Conservation (phyloP, 2,113 vertebrate species). For the Phrynocephalus versicolor region DNA sequence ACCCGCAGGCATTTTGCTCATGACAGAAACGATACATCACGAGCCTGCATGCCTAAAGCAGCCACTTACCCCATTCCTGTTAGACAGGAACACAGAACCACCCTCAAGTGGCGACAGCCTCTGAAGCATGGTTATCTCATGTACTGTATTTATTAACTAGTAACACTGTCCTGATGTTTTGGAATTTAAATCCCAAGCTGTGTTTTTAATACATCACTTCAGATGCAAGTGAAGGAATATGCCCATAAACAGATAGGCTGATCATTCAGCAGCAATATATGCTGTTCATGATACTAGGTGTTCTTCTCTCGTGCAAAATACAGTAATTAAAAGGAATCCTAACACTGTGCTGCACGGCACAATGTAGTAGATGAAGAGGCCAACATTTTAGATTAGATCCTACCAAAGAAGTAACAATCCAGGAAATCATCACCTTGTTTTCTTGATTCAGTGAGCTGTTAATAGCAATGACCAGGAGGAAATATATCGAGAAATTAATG, state of each 20-base stretch:
- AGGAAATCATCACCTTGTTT: not conserved
- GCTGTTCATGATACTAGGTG: not conserved
- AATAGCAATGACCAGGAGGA: not conserved
- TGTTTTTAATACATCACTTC: not conserved
- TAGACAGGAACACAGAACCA: fast-evolving
- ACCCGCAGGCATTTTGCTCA: conserved; percentile 57
- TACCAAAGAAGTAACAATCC: not conserved
- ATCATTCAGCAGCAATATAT: not conserved
- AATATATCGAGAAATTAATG: too few species aligned
- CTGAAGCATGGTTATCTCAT: conserved; percentile 43
- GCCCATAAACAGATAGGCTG: not conserved
- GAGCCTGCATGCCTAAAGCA: conserved; percentile 17
- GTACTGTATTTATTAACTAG: conserved; percentile 46
- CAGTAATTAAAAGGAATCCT: not conserved
- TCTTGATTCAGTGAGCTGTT: not conserved
- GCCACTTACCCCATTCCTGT: not conserved
- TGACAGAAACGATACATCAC: conserved; percentile 53
- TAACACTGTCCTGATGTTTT: conserved; percentile 5
- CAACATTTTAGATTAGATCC: not conserved
- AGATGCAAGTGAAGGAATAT: fast-evolving
- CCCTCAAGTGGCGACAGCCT: conserved; percentile 21
- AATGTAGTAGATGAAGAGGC: not conserved
- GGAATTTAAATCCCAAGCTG: not conserved
- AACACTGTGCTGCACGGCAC: not conserved
- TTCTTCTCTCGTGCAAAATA: not conserved